Evolutionary conservation across 2,888 invertebrate species (phyloP).

Genomic region (Altica lythri): DNA sequence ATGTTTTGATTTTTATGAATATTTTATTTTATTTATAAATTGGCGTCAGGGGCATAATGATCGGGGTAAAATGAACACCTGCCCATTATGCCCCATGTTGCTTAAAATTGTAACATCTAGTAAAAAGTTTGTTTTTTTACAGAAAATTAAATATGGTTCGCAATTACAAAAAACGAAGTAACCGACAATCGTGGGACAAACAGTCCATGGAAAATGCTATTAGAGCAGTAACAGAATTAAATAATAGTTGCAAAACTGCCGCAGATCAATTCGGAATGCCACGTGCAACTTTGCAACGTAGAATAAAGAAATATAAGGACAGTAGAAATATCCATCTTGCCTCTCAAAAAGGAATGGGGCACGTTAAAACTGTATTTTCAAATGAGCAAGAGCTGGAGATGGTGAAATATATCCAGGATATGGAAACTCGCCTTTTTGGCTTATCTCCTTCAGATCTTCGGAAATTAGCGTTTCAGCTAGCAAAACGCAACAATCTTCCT

Average conservation of each 20-base stretch:
- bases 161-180: conserved; percentile 1
- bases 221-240: neutral
- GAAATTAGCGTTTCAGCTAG: neutral
- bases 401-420: neutral
- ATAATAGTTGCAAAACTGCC: neutral
- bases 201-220: conserved; percentile 5
- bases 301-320: conserved; percentile 1
- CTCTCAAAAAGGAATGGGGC: conserved; percentile 1
- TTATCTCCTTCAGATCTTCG: neutral
- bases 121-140: neutral
- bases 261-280: neutral
- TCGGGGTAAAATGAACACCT: conserved; percentile 5
- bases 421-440: neutral
- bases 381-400: neutral
- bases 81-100: neutral
- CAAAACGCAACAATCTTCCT: conserved; percentile 3
- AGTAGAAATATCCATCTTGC: conserved; percentile 1
- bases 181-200: neutral
- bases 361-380: conserved; percentile 6
- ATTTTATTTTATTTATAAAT: conserved; percentile 7
- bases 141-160: neutral
- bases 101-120: neutral
- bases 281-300: neutral
- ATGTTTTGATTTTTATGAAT: conserved; percentile 2
- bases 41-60: conserved; percentile 12